phyloP scores from a whole-genome alignment of 1,140 invertebrate genomes.

The Choristoneura fumiferana region DNA sequence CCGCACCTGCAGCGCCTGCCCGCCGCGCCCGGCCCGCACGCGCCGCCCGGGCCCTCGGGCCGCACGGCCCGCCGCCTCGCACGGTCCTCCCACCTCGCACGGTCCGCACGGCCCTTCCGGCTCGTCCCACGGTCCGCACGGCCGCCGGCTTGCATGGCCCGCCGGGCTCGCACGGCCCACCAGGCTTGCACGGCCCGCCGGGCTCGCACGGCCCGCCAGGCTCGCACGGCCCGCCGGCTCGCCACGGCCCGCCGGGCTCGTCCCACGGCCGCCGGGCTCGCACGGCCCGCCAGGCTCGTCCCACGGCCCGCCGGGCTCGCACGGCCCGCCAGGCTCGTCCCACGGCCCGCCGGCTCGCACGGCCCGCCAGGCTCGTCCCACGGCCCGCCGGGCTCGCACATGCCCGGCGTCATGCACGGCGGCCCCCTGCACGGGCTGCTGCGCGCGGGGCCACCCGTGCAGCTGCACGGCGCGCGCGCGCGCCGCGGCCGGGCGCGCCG shows the following conservation, averaged over 20 bases:
- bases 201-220: not conserved
- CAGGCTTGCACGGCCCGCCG: constrained; percentile 39
- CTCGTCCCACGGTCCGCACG: constrained; percentile 29
- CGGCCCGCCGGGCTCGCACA: constrained; percentile 10
- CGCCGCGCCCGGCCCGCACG: constrained; percentile 51
- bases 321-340: constrained; percentile 23
- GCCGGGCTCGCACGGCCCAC: constrained; percentile 24
- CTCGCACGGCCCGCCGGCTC: constrained; percentile 64
- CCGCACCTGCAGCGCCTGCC: constrained; percentile 34
- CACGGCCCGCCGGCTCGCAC: constrained; percentile 19
- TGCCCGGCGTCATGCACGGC: not conserved
- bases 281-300: constrained; percentile 18
- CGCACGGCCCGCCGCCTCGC: constrained; percentile 55
- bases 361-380: constrained; percentile 24
- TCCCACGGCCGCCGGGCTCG: not conserved
- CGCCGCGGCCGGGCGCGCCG: constrained; percentile 16
- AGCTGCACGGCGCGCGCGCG: constrained; percentile 23
- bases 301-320: constrained; percentile 29
- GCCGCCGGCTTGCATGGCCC: constrained; percentile 23
- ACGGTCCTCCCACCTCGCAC: constrained; percentile 26
- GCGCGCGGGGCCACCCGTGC: constrained; percentile 22
- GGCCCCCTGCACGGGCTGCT: constrained; percentile 21
- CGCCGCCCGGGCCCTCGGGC: constrained; percentile 65
- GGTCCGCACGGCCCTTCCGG: constrained; percentile 11
- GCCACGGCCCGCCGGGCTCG: constrained; percentile 52